Base-by-base conservation (phyloP, 2,888 invertebrate species). In the Chrysolina oricalcia region DNA sequence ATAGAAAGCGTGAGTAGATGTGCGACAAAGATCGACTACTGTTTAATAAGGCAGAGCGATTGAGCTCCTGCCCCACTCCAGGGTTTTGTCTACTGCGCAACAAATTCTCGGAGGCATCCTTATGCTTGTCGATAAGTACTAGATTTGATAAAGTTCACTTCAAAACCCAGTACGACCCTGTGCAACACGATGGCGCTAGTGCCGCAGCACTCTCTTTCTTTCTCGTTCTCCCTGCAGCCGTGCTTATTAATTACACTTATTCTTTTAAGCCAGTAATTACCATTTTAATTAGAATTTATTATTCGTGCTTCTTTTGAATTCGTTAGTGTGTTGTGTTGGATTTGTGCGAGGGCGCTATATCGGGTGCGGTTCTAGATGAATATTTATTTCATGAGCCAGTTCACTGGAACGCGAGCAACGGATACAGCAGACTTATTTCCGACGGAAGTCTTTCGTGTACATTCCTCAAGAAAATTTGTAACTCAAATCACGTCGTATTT, bases 191-290 rank as follows among this genome's bases (percentile, higher is more conserved):
- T 43, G 43, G 43, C 15, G 11, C 43, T 43, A 15, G 43, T 15
- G 43, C 50, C 19, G 17, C 11, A 17, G 11, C 21, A 17, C 21
- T 9, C 11, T 17, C 50, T 50, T 8, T 21, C 21, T 13, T 4
- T 10, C 48, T 74, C 64, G 73, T 68, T 75, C 69, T 50, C 76
- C 67, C 70, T 70, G 48, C 70, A 59, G 67, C 72, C 17, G 72
- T 72, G 74, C 59, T 74, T 76, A 74, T 78, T 78, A 78, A 78
- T 76, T 78, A 76, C 78, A 70, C 69, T 76, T 76, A 76, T 76
- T 76, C 76, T 72, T 76, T 76, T 71, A 68, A 70, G 68, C 74
- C 64, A 41, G 76, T 69, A 76, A 76, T 78, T 76, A 74, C 70
- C 74, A 67, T 74, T 74, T 73, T 75, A 75, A 78, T 78, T 78